Percentiles rank a stretch among this genome's conserved stretches.
Conservation (phyloP, 2,888 invertebrate species). For the Himalopsyche kuldschensis region DNA sequence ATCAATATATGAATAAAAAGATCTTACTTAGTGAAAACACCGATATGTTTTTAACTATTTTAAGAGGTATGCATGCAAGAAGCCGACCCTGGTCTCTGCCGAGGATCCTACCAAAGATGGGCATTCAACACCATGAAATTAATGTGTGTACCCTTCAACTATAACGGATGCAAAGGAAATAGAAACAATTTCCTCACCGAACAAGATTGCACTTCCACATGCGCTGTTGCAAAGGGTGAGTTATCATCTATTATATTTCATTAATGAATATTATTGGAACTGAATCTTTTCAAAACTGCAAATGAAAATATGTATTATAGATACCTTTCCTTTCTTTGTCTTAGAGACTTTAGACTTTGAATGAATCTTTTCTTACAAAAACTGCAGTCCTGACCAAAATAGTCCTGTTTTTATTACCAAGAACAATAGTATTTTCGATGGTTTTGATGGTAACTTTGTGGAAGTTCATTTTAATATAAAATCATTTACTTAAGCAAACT, state of each 20-base stretch:
- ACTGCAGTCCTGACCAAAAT: too few relatives aligned
- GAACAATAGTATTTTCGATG: too few relatives aligned
- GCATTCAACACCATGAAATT: conserved; percentile 74
- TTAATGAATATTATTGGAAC: not conserved
- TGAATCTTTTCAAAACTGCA: not conserved
- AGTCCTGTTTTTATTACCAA: too few relatives aligned
- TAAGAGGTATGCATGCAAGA: conserved; percentile 82
- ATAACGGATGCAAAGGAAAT: conserved; percentile 89
- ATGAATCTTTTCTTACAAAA: too few relatives aligned
- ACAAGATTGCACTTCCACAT: conserved; percentile 75
- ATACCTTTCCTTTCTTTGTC: too few relatives aligned
- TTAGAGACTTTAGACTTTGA: too few relatives aligned
- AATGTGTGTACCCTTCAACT: conserved; percentile 84
- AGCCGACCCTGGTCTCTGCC: conserved; percentile 82
- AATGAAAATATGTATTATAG: too few relatives aligned
- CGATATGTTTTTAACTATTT: conserved; percentile 18
- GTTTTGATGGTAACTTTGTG: too few relatives aligned
- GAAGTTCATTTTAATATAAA: too few relatives aligned
- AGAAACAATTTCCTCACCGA: conserved; percentile 86
- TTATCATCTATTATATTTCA: conserved; percentile 18
- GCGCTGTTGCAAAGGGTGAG: conserved; percentile 64
- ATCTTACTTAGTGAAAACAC: too few relatives aligned
- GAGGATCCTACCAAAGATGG: conserved; percentile 85
- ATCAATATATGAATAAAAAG: too few relatives aligned
- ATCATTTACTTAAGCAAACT: too few relatives aligned